A percentile compares a stretch with the other conserved stretches of the same genome.
Conservation (phyloP, 2,888 invertebrate genomes). For the Diarsia mendica region DNA sequence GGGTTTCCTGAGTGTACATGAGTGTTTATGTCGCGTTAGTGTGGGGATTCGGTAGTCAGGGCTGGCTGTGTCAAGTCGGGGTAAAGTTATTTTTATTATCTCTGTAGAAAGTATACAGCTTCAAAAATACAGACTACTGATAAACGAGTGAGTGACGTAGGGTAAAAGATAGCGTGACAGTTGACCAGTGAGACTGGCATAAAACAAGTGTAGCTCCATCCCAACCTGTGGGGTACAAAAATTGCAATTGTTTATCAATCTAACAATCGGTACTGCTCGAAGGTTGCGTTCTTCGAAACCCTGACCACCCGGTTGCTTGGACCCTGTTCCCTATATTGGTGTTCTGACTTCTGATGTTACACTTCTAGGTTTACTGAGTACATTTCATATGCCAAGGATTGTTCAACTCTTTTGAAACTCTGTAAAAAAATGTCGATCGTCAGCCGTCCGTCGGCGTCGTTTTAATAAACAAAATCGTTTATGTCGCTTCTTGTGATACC, state of each 20-base stretch:
- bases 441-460: neutral
- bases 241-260: neutral
- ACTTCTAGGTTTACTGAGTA: neutral
- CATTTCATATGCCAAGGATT: neutral
- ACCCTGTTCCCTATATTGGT: too few species aligned
- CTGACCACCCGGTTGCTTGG: too few species aligned
- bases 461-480: neutral
- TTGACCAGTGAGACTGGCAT: neutral
- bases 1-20: constrained; percentile 59
- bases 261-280: neutral
- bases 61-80: neutral
- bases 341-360: too few species aligned
- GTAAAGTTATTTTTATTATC: neutral
- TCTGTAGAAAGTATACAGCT: neutral
- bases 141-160: neutral
- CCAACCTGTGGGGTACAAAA: neutral
- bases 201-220: neutral
- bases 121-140: too few species aligned
- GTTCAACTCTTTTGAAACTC: neutral
- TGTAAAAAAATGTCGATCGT: neutral
- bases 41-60: constrained; percentile 22
- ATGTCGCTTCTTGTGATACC: neutral
- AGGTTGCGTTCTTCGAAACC: too few species aligned
- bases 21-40: constrained; percentile 42
- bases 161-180: neutral